Conservation (phyloP, 2,113 vertebrate genomes). For the Rhynchopsitta pachyrhyncha region DNA sequence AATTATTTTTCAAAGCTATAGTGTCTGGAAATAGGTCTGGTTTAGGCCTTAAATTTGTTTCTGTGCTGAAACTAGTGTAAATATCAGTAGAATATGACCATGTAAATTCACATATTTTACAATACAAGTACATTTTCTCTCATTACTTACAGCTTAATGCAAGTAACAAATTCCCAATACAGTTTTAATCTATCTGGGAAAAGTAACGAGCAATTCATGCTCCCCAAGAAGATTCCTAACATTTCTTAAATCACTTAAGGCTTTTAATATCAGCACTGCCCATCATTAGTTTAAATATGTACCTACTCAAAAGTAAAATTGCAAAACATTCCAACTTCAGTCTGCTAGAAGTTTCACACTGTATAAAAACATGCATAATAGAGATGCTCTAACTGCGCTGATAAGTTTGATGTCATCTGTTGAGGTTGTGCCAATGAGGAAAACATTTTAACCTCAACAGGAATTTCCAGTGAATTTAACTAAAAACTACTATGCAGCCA, state of each 20-base stretch:
- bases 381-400: neutral
- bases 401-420: neutral
- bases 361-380: neutral
- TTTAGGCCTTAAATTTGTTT: constrained; percentile 58
- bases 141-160: neutral
- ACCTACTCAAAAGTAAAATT: neutral
- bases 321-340: neutral
- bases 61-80: constrained; percentile 65
- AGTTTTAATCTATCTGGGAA: neutral
- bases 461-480: neutral
- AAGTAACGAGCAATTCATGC: neutral
- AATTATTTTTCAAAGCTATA: constrained; percentile 70
- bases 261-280: neutral
- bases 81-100: constrained; percentile 54
- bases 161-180: neutral
- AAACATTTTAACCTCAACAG: neutral
- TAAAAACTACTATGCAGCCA: neutral
- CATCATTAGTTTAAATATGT: neutral
- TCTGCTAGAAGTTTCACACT: neutral
- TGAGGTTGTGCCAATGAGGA: neutral
- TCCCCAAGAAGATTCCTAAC: neutral
- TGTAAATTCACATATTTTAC: constrained; percentile 52
- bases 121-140: neutral
- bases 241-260: neutral
- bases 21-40: constrained; percentile 68